Evolutionary conservation across 2,797 vertebrate species (phyloP), one percentile per base, ranked within the genome.

Genomic region (Strix occidentalis): DNA sequence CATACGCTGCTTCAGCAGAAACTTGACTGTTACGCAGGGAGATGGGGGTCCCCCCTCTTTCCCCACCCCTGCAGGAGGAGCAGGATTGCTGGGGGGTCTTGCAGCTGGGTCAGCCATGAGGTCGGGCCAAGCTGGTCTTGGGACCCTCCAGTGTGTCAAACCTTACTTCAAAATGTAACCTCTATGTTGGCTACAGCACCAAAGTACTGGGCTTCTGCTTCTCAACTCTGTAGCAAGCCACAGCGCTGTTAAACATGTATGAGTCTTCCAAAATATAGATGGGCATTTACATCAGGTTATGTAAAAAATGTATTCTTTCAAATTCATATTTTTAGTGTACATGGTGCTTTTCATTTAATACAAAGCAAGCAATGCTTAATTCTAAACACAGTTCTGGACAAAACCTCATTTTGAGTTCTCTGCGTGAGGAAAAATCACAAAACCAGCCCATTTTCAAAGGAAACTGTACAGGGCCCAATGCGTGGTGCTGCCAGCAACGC

Each of bases 241-340:
- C 33, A 26, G 0, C 0, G 0, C 69, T 61, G 17, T 64, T 26
- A 25, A 4, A 16, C 6, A 3, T 3, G 8, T 41, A 1, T 1
- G 2, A 53, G 31, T 43, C 79, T 68, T 84, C 64, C 50, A 45
- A 50, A 77, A 23, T 19, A 61, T 1, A 45, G 45, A 13, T 23
- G 41, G 66, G 39, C 45, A 41, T 57, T 71, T 43, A 9, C 26
- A 25, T 56, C 19, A 7, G 12, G 50, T 88, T 57, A 35, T 13
- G 1, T 9, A 53, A 21, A 43, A 25, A 18, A 57, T 25, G 7
- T 20, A 17, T 39, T 64, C 24, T 53, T 69, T 33, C 33, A 74
- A 68, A 78, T 69, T 60, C 0, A 0, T 33, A 5, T 46, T 51
- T 81, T 75, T 48, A 54, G 39, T 20, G 12, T 58, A 65, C 5